A percentile compares a stretch with the other conserved stretches of the same genome.
These are phyloP conservation scores for Limnephilus auricula DNA, from an alignment of 2,888 invertebrate genomes.

Conservation along the genomic window DNA sequence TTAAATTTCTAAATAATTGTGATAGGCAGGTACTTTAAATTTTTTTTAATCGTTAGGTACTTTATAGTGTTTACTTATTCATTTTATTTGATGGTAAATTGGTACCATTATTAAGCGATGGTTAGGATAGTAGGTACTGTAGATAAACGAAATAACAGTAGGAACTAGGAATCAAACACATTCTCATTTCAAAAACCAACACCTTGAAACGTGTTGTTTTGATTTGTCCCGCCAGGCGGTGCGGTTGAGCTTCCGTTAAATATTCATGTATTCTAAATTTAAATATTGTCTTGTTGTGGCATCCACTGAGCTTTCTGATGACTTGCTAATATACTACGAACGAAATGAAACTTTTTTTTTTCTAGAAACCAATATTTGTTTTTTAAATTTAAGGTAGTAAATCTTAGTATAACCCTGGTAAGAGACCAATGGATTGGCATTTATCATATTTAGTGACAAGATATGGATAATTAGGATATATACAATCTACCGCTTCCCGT, in stretches of 20 bases:
- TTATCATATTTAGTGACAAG: not conserved
- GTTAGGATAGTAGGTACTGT: too few species aligned
- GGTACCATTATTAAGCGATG: too few species aligned
- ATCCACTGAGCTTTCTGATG: not conserved
- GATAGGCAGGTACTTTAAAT: too few species aligned
- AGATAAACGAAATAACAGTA: too few species aligned
- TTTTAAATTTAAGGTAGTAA: not conserved
- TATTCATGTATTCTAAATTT: constrained; percentile 26
- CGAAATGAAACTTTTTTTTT: not conserved
- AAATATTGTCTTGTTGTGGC: not conserved
- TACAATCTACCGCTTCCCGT: not conserved
- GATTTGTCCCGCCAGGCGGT: not conserved
- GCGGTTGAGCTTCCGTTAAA: constrained; percentile 4
- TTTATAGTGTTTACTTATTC: too few species aligned
- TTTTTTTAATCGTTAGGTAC: too few species aligned
- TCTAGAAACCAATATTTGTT: not conserved
- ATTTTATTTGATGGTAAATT: too few species aligned
- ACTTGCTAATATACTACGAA: not conserved
- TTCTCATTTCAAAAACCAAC: not conserved
- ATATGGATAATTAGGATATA: not conserved
- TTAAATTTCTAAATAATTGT: too few species aligned
- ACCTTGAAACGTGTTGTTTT: not conserved
- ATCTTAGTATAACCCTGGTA: not conserved
- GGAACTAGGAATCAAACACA: too few species aligned
- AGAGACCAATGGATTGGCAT: not conserved